phyloP scores from a whole-genome alignment of 1,140 invertebrate species.

The Yoshiicerus persimilis region DNA sequence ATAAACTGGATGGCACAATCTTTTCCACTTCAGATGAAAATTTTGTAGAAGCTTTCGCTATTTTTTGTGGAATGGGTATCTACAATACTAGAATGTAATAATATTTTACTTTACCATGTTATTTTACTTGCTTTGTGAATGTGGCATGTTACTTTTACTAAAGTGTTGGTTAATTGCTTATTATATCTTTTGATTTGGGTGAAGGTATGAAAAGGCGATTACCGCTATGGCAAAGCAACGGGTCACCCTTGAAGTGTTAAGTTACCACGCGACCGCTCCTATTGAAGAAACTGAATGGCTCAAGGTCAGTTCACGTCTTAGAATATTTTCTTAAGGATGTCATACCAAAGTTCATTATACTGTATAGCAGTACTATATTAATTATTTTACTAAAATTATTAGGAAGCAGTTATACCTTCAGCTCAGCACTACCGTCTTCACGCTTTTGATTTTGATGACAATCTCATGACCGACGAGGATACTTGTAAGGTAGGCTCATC shows the following conservation, averaged over 20 bases:
- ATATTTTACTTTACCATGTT: not conserved
- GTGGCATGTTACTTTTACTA: too few relatives aligned
- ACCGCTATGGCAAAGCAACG: slow-evolving; percentile 93
- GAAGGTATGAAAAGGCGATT: slow-evolving; percentile 84
- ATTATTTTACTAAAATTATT: not conserved
- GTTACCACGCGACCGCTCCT: slow-evolving; percentile 92
- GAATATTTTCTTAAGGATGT: slow-evolving; percentile 26
- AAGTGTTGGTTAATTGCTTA: not conserved
- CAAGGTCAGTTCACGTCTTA: slow-evolving; percentile 64
- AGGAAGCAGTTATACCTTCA: slow-evolving; percentile 75
- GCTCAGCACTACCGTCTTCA: slow-evolving; percentile 78
- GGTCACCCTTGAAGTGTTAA: slow-evolving; percentile 91
- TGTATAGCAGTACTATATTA: not conserved
- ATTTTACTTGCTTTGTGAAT: not conserved
- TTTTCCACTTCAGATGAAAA: slow-evolving; percentile 92
- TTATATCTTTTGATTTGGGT: too few relatives aligned
- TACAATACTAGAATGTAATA: slow-evolving; percentile 89
- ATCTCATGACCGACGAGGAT: slow-evolving; percentile 79
- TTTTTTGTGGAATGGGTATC: slow-evolving; percentile 97
- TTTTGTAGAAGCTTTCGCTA: slow-evolving; percentile 92
- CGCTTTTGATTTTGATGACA: slow-evolving; percentile 84
- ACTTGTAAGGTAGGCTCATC: slow-evolving; percentile 66
- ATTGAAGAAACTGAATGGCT: slow-evolving; percentile 81
- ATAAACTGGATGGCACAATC: slow-evolving; percentile 84
- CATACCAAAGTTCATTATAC: too few relatives aligned